Base-by-base conservation (phyloP, 2,888 invertebrate species). In the Ectropis crepuscularia region DNA sequence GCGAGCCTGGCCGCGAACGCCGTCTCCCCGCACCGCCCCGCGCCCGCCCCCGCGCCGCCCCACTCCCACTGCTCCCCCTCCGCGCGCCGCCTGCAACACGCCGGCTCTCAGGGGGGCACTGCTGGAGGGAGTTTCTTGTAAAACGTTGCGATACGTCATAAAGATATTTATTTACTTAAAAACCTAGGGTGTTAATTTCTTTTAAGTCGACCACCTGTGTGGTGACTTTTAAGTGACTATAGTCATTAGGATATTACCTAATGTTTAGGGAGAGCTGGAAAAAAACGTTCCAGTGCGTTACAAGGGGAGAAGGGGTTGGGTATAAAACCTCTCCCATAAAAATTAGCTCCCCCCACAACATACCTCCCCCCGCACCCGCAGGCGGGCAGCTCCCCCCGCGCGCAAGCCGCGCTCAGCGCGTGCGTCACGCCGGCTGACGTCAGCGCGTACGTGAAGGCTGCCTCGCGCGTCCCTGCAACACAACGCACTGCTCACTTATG, bases 401-500 rank as follows among this genome's bases (percentile, higher is more conserved):
- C 96, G 91, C 99, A 99, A 49, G 98, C 97, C 61, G 97, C 96
- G 69, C 98, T 97, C 64, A 99, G 95, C 53, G 98, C 96, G 83
- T 98, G 98, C 60, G 98, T 96, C 55, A 98, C 97, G 11, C 98
- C 99, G 0, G 99, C 98, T 57, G 98, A 97, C 67, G 97, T 96
- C 80, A 99, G 96, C 58, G 99, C 98, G 89, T 99, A 98, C 1
- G 97, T 97, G 90, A 96, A 98, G 48, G 98, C 98, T 5, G 98
- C 98, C 87, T 99, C 99, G 73, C 96, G 94, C 71, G 97, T 98
- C 70, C 96, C 98, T 98, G 76, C 0, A 66, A 37, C 36, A 49
- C 41, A 10, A 28, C 2, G 16, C 5, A 9, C 7, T 6, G 5
- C 41, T 7, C 6, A 9, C 0, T 5, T n/a, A n/a, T 28, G 2